These are phyloP conservation scores for Ormyrus thymus DNA, from an alignment of 2,888 invertebrate genomes.

Conservation along the genomic window DNA sequence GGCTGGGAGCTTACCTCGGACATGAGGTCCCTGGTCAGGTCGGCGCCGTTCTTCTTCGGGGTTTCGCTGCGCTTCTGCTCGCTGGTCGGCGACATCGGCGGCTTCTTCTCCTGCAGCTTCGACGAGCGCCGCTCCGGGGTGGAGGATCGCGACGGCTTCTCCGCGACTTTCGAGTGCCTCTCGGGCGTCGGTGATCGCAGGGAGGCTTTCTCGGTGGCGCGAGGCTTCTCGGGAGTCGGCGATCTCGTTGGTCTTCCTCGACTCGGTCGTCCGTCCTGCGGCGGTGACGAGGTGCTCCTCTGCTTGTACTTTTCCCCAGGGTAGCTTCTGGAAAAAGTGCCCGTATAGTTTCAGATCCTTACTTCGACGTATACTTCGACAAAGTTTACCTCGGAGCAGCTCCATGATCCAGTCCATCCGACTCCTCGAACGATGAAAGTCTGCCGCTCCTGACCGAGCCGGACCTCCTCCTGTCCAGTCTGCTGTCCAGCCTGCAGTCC, in stretches of 20 bases:
- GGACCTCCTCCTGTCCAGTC: constrained; percentile 21
- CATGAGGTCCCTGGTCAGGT: constrained; percentile 24
- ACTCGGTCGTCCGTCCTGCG: constrained; percentile 17
- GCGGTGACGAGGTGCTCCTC: constrained; percentile 34
- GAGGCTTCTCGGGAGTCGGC: constrained; percentile 32
- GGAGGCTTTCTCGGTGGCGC: neutral
- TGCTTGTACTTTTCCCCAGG: constrained; percentile 24
- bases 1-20: constrained; percentile 37
- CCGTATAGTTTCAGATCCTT: no score
- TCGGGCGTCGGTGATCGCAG: constrained; percentile 34
- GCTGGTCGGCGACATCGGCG: constrained; percentile 42
- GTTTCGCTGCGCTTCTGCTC: constrained; percentile 27
- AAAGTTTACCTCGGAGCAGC: constrained; percentile 17
- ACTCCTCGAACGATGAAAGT: constrained; percentile 52
- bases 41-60: constrained; percentile 26
- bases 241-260: constrained; percentile 1
- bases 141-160: constrained; percentile 1
- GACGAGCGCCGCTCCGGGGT: constrained; percentile 31
- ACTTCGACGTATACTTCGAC: neutral
- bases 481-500: neutral
- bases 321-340: constrained; percentile 6
- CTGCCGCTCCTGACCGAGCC: constrained; percentile 30
- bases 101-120: constrained; percentile 41
- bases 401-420: constrained; percentile 26
- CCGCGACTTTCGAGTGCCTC: neutral